Evolutionary conservation across 2,113 vertebrate genomes (phyloP).

Genomic region (Hylia prasina): DNA sequence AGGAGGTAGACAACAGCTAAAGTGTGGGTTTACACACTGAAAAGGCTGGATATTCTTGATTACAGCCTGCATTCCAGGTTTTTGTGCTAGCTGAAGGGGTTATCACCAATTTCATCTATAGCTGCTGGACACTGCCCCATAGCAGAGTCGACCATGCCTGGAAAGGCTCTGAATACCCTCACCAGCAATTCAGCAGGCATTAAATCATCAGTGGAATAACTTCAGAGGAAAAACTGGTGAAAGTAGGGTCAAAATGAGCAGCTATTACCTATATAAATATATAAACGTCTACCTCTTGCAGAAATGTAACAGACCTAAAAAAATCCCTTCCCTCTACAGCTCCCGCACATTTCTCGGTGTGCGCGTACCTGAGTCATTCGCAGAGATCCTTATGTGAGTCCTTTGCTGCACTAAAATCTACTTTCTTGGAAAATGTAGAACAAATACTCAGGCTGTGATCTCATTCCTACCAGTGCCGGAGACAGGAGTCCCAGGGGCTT

Average conservation of each 20-base stretch:
- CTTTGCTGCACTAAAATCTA: constrained; percentile 4
- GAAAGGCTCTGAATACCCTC: background rate
- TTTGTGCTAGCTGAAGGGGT: background rate
- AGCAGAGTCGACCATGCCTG: background rate
- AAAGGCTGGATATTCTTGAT: background rate
- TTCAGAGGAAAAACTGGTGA: background rate
- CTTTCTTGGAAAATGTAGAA: constrained; percentile 8
- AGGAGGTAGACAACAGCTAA: background rate
- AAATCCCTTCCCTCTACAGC: background rate
- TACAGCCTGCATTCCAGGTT: background rate
- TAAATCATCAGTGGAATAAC: background rate
- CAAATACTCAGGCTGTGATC: constrained; percentile 31
- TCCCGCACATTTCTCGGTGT: background rate
- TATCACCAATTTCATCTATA: background rate
- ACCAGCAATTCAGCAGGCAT: background rate
- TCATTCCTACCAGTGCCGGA: background rate
- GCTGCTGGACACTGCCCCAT: background rate
- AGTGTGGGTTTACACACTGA: background rate
- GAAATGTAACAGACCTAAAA: background rate
- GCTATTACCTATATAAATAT: background rate
- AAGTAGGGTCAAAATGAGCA: background rate
- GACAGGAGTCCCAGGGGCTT: constrained; percentile 46
- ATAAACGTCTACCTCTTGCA: background rate
- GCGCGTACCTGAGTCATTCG: background rate
- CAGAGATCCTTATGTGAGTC: background rate